A percentile compares a stretch with the other conserved stretches of the same genome.
Conservation (phyloP, 1,140 invertebrate genomes). For the Pogonus chalceus region DNA sequence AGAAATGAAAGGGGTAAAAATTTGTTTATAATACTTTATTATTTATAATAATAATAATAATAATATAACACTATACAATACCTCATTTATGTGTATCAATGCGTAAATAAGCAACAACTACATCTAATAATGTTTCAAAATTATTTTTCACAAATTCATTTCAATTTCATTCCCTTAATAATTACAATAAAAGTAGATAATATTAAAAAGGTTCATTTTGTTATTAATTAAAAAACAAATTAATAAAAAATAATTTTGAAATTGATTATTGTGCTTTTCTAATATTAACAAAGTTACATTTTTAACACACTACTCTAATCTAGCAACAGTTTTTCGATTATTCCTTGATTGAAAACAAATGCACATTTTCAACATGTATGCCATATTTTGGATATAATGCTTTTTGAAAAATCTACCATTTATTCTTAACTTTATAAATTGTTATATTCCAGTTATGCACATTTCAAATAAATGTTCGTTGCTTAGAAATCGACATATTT, state of each 20-base stretch:
- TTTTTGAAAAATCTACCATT: neutral
- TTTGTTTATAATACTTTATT: no score
- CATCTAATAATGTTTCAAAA: neutral
- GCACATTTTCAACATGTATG: neutral
- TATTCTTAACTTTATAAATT: neutral
- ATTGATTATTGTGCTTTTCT: neutral
- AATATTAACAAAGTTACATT: conserved; percentile 6
- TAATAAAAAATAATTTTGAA: neutral
- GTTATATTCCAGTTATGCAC: neutral
- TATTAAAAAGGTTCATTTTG: neutral
- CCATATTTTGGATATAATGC: neutral
- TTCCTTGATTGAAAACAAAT: neutral
- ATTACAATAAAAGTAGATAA: neutral
- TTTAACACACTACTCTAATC: neutral
- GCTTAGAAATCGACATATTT: neutral
- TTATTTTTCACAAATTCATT: neutral
- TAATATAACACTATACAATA: conserved; percentile 8
- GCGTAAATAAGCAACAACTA: conserved; percentile 5
- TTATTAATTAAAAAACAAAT: neutral
- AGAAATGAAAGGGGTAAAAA: no score
- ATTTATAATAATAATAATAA: no score
- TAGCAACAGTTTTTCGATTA: neutral
- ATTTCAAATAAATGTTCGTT: neutral
- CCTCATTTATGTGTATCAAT: neutral
- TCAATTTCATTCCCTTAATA: neutral